A percentile compares a stretch with the other conserved stretches of the same genome.
Conservation (phyloP, 2,797 vertebrate genomes). For the Steatocranus sp. region DNA sequence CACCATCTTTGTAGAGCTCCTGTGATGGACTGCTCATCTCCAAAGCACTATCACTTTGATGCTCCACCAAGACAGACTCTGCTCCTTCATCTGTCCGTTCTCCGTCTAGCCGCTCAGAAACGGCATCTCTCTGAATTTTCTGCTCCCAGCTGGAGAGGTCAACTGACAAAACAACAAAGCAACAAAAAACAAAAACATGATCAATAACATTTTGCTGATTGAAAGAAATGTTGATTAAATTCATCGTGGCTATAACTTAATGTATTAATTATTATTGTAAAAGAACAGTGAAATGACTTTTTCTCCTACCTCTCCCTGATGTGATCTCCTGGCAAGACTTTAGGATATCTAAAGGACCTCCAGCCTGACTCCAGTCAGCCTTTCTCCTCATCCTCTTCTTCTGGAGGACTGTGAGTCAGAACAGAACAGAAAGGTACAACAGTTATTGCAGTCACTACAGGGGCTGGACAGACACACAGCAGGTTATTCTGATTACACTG, state of each 20-base stretch:
- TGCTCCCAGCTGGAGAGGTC: conserved; percentile 89
- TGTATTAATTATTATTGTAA: neutral
- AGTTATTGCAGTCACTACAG: neutral
- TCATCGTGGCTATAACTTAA: neutral
- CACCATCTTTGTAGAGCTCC: conserved; percentile 88
- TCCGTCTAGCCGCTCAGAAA: conserved; percentile 66
- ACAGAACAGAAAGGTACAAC: neutral
- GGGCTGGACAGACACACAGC: neutral
- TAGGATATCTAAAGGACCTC: conserved; percentile 84
- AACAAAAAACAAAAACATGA: neutral
- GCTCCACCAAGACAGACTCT: conserved; percentile 79
- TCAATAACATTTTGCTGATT: neutral
- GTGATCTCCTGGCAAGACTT: conserved; percentile 86
- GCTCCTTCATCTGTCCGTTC: conserved; percentile 68
- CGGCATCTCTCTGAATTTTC: conserved; percentile 86
- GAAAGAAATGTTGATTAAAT: neutral
- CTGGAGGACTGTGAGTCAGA: conserved; percentile 77
- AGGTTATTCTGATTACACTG: neutral
- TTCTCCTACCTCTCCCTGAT: conserved; percentile 78
- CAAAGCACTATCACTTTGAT: conserved; percentile 84
- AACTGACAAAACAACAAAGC: conserved; percentile 62
- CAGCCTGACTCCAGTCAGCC: conserved; percentile 76
- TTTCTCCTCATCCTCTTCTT: conserved; percentile 82
- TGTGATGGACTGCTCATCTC: conserved; percentile 73
- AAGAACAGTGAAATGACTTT: neutral